Percentiles rank a stretch among this genome's conserved stretches.
phyloP scores from a whole-genome alignment of 2,888 invertebrate genomes.

The Empis livida region DNA sequence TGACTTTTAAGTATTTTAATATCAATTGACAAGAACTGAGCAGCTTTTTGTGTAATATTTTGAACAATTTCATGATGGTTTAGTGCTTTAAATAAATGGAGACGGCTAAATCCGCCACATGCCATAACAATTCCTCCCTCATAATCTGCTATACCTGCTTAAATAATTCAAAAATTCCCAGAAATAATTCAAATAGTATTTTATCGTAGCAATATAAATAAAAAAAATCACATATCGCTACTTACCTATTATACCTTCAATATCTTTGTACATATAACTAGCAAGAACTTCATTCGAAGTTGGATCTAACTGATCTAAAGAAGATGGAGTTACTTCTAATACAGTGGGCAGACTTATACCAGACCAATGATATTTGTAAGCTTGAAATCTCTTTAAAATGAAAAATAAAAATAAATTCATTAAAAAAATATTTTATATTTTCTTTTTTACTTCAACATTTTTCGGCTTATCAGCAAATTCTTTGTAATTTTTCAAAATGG shows the following conservation, averaged over 20 bases:
- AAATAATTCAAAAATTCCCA: conserved; percentile 16
- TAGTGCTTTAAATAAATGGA: conserved; percentile 80
- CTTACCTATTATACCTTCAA: conserved; percentile 56
- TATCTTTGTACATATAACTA: conserved; percentile 74
- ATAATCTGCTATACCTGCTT: conserved; percentile 66
- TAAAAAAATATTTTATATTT: neutral
- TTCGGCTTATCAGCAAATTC: conserved; percentile 70
- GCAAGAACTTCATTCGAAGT: conserved; percentile 70
- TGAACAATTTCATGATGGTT: conserved; percentile 78
- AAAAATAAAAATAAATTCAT: conserved; percentile 3
- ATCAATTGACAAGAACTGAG: conserved; percentile 63
- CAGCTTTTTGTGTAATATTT: conserved; percentile 72
- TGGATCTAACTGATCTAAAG: conserved; percentile 84
- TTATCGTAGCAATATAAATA: conserved; percentile 10
- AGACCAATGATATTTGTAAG: conserved; percentile 95
- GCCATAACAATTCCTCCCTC: conserved; percentile 89
- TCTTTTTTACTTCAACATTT: conserved; percentile 54
- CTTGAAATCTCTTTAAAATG: conserved; percentile 58
- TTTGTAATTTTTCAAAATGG: conserved; percentile 70
- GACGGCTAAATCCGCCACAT: conserved; percentile 78
- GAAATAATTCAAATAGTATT: conserved; percentile 7
- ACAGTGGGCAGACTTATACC: conserved; percentile 77
- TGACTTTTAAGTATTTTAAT: conserved; percentile 74
- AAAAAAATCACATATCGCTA: conserved; percentile 7
- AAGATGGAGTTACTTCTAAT: conserved; percentile 83